Conservation (phyloP, 30 jellyfish, hydroid and myxozoan genomes). For the Aurelia sp. region DNA sequence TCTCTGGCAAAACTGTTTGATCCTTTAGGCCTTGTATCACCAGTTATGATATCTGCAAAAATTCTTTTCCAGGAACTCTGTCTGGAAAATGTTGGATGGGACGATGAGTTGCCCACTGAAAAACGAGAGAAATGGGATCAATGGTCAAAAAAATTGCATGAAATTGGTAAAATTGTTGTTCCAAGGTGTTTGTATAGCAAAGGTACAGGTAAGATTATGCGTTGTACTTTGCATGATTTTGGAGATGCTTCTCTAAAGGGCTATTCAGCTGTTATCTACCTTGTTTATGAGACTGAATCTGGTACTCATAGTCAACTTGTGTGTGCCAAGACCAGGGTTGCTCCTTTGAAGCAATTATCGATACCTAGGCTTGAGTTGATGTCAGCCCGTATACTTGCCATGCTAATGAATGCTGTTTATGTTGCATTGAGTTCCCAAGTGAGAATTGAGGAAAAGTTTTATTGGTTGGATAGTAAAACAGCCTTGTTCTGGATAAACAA, state of each 20-base stretch:
- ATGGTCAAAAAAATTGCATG: not conserved
- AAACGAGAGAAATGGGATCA: not conserved
- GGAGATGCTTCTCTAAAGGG: constrained; percentile 14
- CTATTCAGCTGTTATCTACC: constrained; percentile 14
- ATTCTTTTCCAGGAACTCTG: constrained; percentile 38
- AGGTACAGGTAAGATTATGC: not conserved
- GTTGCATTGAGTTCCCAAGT: not conserved
- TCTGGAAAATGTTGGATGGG: constrained; percentile 23
- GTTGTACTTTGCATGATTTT: constrained; percentile 18
- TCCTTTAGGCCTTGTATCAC: constrained; percentile 26
- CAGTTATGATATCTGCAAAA: not conserved
- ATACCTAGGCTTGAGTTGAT: constrained; percentile 54
- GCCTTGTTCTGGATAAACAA: not conserved
- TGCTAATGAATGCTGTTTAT: constrained; percentile 15
- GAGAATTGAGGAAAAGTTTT: not conserved
- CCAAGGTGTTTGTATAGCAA: not conserved
- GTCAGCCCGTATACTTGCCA: constrained; percentile 50
- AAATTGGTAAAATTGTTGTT: not conserved
- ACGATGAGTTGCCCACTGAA: not conserved
- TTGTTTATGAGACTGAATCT: not conserved
- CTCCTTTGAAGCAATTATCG: constrained; percentile 49
- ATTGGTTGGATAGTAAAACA: constrained; percentile 23
- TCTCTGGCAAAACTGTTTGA: constrained; percentile 23
- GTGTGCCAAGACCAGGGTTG: constrained; percentile 26
- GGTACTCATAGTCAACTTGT: constrained; percentile 1